Percentiles rank a stretch among this genome's conserved stretches.
Conservation (phyloP, 1,140 invertebrate genomes). For the Drosophila nigrodunni region DNA sequence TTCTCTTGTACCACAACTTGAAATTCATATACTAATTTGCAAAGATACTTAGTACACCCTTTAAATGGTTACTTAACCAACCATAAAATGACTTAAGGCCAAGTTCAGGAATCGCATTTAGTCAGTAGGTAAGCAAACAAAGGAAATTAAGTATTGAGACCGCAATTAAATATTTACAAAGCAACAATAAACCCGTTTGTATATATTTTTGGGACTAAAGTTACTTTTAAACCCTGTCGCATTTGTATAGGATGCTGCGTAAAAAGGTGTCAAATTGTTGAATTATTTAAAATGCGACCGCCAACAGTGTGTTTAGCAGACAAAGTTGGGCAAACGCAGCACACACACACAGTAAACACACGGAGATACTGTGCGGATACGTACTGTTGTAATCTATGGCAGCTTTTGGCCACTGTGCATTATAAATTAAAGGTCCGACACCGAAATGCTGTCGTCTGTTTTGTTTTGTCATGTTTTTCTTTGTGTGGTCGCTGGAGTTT, state of each 20-base stretch:
- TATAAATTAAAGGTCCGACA: slow-evolving; percentile 59
- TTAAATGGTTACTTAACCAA: slow-evolving; percentile 3
- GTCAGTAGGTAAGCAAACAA: slow-evolving; percentile 17
- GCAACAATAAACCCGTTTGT: slow-evolving; percentile 59
- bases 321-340: slow-evolving; percentile 8
- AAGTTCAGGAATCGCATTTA: slow-evolving; percentile 9
- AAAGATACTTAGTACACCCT: slow-evolving; percentile 11
- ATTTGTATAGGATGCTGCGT: slow-evolving; percentile 5
- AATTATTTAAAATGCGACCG: slow-evolving; percentile 67
- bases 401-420: slow-evolving; percentile 46
- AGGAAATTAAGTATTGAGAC: slow-evolving; percentile 32
- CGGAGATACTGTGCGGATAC: neutral
- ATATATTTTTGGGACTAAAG: neutral
- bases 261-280: slow-evolving; percentile 65
- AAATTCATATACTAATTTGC: slow-evolving; percentile 1
- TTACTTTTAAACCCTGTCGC: neutral
- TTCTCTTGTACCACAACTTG: neutral
- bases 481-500: slow-evolving; percentile 12
- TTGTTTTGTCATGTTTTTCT: slow-evolving; percentile 11
- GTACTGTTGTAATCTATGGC: slow-evolving; percentile 35
- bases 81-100: slow-evolving; percentile 32
- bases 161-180: slow-evolving; percentile 74
- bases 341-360: slow-evolving; percentile 2
- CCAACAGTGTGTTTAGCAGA: slow-evolving; percentile 25
- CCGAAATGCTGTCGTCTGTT: slow-evolving; percentile 59